These are phyloP conservation scores for Drosophila paramelanica DNA, from an alignment of 2,888 invertebrate genomes.

Conservation along the genomic window DNA sequence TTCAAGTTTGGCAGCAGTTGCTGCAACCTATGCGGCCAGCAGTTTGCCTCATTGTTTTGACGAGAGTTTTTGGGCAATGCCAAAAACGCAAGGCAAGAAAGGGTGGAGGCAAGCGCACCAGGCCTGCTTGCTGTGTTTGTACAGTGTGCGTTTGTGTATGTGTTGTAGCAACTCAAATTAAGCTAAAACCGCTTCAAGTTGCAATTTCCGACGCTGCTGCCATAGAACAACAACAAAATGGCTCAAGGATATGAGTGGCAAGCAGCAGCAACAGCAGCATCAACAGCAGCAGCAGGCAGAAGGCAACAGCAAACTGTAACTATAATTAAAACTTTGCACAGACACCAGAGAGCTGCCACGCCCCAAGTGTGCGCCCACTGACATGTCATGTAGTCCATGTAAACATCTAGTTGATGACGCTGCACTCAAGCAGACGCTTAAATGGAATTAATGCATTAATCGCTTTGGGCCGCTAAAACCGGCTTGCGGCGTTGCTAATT, in stretches of 20 bases:
- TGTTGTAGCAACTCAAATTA: slow-evolving; percentile 66
- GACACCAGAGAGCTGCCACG: slow-evolving; percentile 9
- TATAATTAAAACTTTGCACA: slow-evolving; percentile 71
- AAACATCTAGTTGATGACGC: slow-evolving; percentile 18
- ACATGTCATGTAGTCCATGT: slow-evolving; percentile 24
- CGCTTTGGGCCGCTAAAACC: slow-evolving; percentile 55
- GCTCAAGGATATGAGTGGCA: slow-evolving; percentile 52
- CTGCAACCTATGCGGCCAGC: slow-evolving; percentile 22
- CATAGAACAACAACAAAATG: slow-evolving; percentile 51
- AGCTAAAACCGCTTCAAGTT: slow-evolving; percentile 77
- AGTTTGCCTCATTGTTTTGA: slow-evolving; percentile 34
- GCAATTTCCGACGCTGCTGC: slow-evolving; percentile 72
- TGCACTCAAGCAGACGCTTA: slow-evolving; percentile 28
- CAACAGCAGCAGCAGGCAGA: slow-evolving; percentile 14
- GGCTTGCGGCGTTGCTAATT: slow-evolving; percentile 65
- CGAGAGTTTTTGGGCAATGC: slow-evolving; percentile 41
- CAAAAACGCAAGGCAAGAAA: slow-evolving; percentile 37
- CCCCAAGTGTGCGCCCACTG: not conserved
- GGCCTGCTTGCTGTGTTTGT: slow-evolving; percentile 17
- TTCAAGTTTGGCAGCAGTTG: slow-evolving; percentile 40
- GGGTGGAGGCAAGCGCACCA: slow-evolving; percentile 4
- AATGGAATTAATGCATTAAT: slow-evolving; percentile 70
- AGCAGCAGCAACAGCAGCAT: slow-evolving; percentile 29
- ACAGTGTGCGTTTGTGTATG: slow-evolving; percentile 5
- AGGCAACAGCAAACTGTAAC: slow-evolving; percentile 55